phyloP scores from a whole-genome alignment of 2,113 vertebrate species.

The Aythya baeri region DNA sequence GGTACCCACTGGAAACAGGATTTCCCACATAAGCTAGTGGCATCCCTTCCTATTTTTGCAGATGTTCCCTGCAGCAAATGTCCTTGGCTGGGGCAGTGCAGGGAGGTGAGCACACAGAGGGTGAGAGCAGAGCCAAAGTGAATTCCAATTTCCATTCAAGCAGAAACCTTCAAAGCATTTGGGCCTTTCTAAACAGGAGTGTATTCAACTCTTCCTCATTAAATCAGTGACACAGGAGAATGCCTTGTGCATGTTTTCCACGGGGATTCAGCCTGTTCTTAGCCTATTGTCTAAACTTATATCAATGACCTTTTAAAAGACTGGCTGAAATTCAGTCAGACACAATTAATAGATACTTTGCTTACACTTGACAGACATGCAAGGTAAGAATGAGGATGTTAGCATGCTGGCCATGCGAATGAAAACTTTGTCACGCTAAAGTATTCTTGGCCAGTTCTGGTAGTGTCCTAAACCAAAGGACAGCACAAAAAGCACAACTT shows the following conservation, averaged over 20 bases:
- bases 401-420: conserved; percentile 24
- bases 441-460: conserved; percentile 19
- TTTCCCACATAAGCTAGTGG: background rate
- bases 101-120: background rate
- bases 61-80: background rate
- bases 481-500: background rate
- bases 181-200: conserved; percentile 23
- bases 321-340: conserved; percentile 58
- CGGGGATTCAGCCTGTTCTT: background rate
- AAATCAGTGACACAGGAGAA: conserved; percentile 38
- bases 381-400: conserved; percentile 70
- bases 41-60: background rate
- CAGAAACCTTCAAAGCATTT: conserved; percentile 39
- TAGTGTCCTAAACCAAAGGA: conserved; percentile 28
- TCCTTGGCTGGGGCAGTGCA: background rate
- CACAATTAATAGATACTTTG: conserved; percentile 62
- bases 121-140: background rate
- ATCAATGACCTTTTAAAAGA: conserved; percentile 26
- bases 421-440: conserved; percentile 23
- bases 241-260: background rate
- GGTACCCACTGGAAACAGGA: background rate
- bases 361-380: conserved; percentile 55
- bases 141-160: conserved; percentile 50
- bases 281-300: conserved; percentile 7
- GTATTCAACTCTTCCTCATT: conserved; percentile 28